Base-by-base conservation (phyloP, 2,113 vertebrate species). In the Daphoenositta chrysoptera region DNA sequence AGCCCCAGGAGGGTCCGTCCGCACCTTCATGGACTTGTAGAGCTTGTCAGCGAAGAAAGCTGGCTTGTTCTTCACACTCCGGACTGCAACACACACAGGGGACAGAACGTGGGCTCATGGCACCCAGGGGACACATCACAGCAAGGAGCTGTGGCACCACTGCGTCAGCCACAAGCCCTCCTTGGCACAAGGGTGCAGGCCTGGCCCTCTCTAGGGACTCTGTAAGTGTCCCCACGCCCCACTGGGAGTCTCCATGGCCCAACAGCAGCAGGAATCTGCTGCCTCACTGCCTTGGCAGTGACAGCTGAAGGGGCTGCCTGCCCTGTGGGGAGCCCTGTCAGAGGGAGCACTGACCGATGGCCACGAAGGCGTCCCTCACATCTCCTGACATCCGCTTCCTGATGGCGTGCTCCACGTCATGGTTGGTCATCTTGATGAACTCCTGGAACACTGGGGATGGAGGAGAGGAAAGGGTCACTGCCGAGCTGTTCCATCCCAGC, bases 21-120 rank as follows among this genome's bases (percentile, higher is more conserved):
- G 58, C 98, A 99, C 99, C 99, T 99, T 99, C 99, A 99, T 99
- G 94, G 99, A 99, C 97, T 99, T 99, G 98, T 99, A 99, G 82
- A 99, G 98, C 44, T 99, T 99, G 96, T 99, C 99, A 20, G 99
- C 99, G 27, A 99, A 99, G 97, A 99, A 99, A 37, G 98, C 98
- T 0, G 99, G 98, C 97, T 99, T 99, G 97, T 99, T 99, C 98
- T 99, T 99, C 83, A 99, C 98, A 57, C 99, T 99, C 53, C 98
- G 97, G 42, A 99, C 99, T 99, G 96, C 66, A 97, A 87, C 56
- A 91, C 80, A 92, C n/a, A 90, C 35, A 90, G 26, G 45, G 85
- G 56, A 94, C 33, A 42, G 10, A 23, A 48, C 21, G 15, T 78
- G 70, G 26, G 69, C 14, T 84, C 7, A 1, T 4, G 8, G n/a